phyloP scores from a whole-genome alignment of 2,888 invertebrate genomes.

The Melinopterus prodromus region DNA sequence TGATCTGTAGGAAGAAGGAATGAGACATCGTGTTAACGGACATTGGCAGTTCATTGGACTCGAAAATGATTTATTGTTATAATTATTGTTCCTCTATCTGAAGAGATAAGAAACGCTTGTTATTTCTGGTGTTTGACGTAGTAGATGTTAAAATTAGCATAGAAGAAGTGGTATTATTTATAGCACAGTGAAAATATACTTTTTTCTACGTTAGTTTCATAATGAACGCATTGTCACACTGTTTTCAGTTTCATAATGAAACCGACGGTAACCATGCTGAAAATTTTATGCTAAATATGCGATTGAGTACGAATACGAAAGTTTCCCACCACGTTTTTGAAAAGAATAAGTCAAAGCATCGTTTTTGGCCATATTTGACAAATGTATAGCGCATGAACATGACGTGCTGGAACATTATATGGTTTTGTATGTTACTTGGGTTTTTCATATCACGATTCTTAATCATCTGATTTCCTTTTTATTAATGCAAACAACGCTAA shows the following conservation, averaged over 20 bases:
- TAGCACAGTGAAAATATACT: not conserved
- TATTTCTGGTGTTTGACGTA: not conserved
- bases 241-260: too few species aligned
- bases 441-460: not conserved
- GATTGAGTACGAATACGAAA: too few species aligned
- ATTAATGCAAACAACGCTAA: not conserved
- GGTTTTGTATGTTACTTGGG: constrained; percentile 50
- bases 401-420: constrained; percentile 58
- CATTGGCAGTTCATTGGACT: not conserved
- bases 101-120: not conserved
- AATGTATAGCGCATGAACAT: too few species aligned
- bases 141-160: not conserved
- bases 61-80: not conserved
- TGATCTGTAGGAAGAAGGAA: not conserved
- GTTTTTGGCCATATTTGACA: too few species aligned
- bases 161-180: not conserved
- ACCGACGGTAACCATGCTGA: too few species aligned
- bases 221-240: too few species aligned
- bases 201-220: not conserved
- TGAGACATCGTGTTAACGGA: not conserved
- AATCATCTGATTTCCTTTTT: not conserved
- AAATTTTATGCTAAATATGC: too few species aligned
- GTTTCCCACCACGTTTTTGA: too few species aligned
- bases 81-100: not conserved
- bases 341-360: too few species aligned